These are phyloP conservation scores for Eulemur rufifrons DNA, from an alignment of 2,113 vertebrate genomes.

Conservation along the genomic window DNA sequence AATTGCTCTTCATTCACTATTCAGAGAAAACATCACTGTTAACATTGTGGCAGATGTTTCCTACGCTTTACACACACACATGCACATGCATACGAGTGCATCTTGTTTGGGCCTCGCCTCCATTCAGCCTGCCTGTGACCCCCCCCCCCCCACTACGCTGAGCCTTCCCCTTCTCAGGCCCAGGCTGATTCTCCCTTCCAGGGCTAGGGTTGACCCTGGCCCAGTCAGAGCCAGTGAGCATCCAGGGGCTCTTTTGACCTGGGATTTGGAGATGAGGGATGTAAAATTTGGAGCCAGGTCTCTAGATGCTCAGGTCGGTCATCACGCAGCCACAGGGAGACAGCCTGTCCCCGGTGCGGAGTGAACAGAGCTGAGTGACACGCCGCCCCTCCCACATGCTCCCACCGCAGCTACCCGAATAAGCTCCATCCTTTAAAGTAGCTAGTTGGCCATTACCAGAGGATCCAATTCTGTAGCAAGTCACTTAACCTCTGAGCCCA, in stretches of 20 bases:
- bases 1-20: not conserved
- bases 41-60: not conserved
- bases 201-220: not conserved
- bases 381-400: not conserved
- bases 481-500: not conserved
- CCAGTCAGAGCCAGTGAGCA: not conserved
- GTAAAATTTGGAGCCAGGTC: not conserved
- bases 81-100: not conserved
- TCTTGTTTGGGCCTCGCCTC: not conserved
- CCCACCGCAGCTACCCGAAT: not conserved
- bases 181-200: not conserved
- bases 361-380: not conserved
- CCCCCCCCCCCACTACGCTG: not conserved
- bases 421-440: not conserved
- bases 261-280: not conserved
- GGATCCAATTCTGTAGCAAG: not conserved
- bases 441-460: not conserved
- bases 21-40: not conserved
- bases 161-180: not conserved
- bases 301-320: not conserved
- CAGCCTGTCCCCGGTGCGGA: not conserved
- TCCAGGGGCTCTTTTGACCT: not conserved
- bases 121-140: not conserved
- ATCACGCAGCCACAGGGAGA: not conserved
- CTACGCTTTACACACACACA: not conserved